These are phyloP conservation scores for Hapalemur alaotrensis DNA, from an alignment of 2,797 vertebrate species.

Conservation along the genomic window DNA sequence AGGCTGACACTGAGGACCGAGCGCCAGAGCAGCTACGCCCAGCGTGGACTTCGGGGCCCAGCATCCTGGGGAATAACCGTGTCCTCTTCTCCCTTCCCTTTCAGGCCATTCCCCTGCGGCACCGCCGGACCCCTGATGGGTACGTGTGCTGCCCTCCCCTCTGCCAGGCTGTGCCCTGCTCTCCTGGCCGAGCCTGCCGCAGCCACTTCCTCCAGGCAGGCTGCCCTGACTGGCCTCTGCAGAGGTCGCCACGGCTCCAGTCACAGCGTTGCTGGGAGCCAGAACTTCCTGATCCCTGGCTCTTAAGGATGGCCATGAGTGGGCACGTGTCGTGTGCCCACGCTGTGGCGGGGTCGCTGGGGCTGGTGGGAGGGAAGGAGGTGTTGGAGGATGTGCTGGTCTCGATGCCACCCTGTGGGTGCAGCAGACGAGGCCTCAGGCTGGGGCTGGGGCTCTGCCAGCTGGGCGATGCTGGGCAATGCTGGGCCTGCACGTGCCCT, in stretches of 20 bases:
- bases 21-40: accelerated
- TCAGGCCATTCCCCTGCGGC: conserved; percentile 92
- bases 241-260: not conserved
- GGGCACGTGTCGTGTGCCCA: not conserved
- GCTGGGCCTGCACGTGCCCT: not conserved
- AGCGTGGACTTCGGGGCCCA: not conserved
- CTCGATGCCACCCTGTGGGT: too few species aligned
- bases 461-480: not conserved
- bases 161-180: not conserved
- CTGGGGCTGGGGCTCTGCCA: not conserved
- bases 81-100: not conserved
- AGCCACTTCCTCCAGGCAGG: not conserved
- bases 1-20: accelerated
- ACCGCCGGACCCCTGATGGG: conserved; percentile 90
- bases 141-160: conserved; percentile 71
- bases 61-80: accelerated
- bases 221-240: not conserved
- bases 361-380: not conserved
- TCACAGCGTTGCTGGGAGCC: not conserved
- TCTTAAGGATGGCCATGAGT: not conserved
- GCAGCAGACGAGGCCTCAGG: too few species aligned
- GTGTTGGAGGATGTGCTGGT: too few species aligned
- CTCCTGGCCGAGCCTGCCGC: not conserved
- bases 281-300: not conserved
- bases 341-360: accelerated